These are phyloP conservation scores for Rhadina sibilatrix DNA, from an alignment of 2,113 vertebrate species.

Conservation along the genomic window DNA sequence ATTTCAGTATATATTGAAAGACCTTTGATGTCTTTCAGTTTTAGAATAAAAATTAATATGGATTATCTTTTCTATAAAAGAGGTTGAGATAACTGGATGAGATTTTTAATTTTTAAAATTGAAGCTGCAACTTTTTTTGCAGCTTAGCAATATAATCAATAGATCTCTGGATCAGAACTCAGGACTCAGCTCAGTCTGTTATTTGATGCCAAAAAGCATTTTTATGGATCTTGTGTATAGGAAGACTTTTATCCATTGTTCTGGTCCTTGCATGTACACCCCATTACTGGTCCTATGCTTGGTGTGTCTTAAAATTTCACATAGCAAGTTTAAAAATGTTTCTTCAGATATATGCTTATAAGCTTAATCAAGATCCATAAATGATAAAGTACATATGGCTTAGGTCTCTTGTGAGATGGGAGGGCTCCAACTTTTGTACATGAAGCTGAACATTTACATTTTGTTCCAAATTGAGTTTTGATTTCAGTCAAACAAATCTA, in stretches of 20 bases:
- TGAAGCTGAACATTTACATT: constrained; percentile 40
- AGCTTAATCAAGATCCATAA: constrained; percentile 8
- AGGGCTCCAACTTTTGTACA: constrained; percentile 22
- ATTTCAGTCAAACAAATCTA: constrained; percentile 44
- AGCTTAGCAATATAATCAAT: background rate
- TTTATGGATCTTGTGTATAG: background rate
- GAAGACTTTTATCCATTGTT: background rate
- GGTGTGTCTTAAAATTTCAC: background rate
- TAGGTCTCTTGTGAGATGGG: constrained; percentile 1
- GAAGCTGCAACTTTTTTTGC: background rate
- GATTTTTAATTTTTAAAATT: background rate
- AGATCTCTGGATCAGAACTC: background rate
- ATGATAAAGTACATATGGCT: constrained; percentile 9
- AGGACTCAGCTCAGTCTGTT: background rate
- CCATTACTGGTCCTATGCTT: background rate
- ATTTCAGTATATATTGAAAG: background rate
- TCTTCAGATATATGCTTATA: background rate
- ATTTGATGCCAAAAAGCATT: background rate
- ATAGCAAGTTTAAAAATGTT: background rate
- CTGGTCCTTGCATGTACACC: background rate
- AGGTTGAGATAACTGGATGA: background rate
- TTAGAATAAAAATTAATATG: background rate
- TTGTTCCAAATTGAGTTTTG: constrained; percentile 31
- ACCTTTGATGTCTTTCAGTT: background rate
- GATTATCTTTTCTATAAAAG: background rate